Percentiles rank a stretch among this genome's conserved stretches.
Conservation (phyloP, 53 echinoderm and acorn worm genomes). For the Hippasteria phrygiana region DNA sequence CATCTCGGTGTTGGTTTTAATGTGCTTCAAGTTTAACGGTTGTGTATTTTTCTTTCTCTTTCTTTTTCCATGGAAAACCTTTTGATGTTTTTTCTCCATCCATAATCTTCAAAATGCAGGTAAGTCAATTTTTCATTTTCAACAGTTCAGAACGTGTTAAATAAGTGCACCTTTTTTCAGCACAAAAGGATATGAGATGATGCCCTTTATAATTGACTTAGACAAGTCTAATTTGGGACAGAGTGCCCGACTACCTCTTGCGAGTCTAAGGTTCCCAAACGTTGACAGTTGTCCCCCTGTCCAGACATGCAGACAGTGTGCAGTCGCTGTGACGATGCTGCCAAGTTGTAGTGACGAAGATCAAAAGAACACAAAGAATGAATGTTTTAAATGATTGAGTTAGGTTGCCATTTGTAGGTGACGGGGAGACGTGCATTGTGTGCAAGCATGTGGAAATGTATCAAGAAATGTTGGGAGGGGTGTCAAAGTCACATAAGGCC, state of each 20-base stretch:
- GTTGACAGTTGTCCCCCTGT: slow-evolving; percentile 23
- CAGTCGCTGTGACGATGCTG: slow-evolving; percentile 8
- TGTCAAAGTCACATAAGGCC: neutral
- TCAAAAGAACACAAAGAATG: neutral
- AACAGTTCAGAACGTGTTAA: too few species aligned
- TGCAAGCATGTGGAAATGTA: neutral
- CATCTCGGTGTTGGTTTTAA: too few species aligned
- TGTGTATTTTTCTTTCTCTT: slow-evolving; percentile 5
- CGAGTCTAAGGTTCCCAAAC: neutral
- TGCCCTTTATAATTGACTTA: too few species aligned
- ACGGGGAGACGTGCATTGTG: neutral
- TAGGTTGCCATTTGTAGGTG: neutral
- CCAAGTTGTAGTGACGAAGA: neutral
- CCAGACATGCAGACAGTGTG: slow-evolving; percentile 19
- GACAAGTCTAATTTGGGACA: slow-evolving; percentile 30
- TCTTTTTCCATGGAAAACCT: neutral
- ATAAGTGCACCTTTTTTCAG: too few species aligned
- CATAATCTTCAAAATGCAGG: neutral
- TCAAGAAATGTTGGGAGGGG: too few species aligned
- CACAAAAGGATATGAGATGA: too few species aligned
- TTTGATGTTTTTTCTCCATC: neutral
- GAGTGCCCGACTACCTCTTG: too few species aligned
- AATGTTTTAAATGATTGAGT: slow-evolving; percentile 3
- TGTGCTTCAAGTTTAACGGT: neutral
- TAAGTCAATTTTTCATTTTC: slow-evolving; percentile 8